Evolutionary conservation across 2,113 vertebrate species (phyloP), one percentile per base, ranked within the genome.

Genomic region (Aphelocoma coerulescens): DNA sequence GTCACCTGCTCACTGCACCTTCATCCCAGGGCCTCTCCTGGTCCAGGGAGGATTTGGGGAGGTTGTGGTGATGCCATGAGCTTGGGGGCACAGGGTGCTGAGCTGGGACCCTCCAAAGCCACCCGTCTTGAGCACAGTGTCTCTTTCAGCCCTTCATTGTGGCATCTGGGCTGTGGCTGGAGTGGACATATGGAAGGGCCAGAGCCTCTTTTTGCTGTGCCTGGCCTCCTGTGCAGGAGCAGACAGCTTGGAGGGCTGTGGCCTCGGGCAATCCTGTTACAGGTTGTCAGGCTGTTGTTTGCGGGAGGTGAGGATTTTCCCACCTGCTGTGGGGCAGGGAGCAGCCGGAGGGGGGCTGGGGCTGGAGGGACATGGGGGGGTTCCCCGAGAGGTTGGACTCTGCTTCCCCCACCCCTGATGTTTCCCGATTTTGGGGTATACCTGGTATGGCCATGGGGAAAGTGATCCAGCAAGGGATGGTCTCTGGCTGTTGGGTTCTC

Each of bases 401-500:
- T 49, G 16, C n/a, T 28, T 13, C 10, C 43, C 55, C 24, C 30
- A 17, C 4, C 14, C 24, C 3, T 0, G 16, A 10, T 26, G 33
- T 9, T 7, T 13, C 39, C 46, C 1, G 2, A 4, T 6, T 80
- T 71, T 18, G 57, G 72, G 41, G 16, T 21, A 3, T 7, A 8
- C 19, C 24, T 27, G 58, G 4, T 21, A 20, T 4, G 12, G 23
- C 61, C 27, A 1, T 6, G 16, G 71, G 41, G 43, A 49, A 66
- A 44, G 16, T 0, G 6, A 35, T 16, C 20, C 58, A 3, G 1
- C 20, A 6, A 35, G 22, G 41, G 7, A 2, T 18, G 41, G 1
- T 7, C 12, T 35, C 7, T 0, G 1, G 22, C 20, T 82, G 7
- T 4, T 17, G 6, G 1, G 12, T n/a, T 18, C 30, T 51, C 0